Conservation (phyloP, 2,113 vertebrate species). For the Thymallus thymallus region DNA sequence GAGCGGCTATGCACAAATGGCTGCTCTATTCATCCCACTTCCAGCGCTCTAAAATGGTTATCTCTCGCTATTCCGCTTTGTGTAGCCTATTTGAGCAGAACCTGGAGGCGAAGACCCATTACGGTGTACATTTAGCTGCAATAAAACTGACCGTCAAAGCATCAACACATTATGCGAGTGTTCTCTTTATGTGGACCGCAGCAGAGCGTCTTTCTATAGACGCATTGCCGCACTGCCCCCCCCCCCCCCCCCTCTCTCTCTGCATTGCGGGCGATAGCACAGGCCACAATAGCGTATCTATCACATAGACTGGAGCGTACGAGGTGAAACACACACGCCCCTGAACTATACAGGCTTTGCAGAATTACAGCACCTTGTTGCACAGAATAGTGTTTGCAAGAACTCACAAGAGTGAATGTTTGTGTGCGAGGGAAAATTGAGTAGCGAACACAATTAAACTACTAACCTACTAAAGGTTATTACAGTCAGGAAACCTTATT, state of each 20-base stretch:
- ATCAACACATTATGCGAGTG: neutral
- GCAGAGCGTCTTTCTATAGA: slow-evolving; percentile 41
- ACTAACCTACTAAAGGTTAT: neutral
- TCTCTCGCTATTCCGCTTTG: too few species aligned
- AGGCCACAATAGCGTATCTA: slow-evolving; percentile 11
- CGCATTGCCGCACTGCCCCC: slow-evolving; percentile 70
- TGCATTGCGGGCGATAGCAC: too few species aligned
- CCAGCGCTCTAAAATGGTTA: too few species aligned
- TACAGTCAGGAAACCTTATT: neutral
- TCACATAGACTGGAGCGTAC: slow-evolving; percentile 57
- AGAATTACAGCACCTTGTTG: neutral
- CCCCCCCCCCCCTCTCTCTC: too few species aligned
- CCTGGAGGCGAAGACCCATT: too few species aligned
- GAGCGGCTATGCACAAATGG: too few species aligned
- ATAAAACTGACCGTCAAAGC: too few species aligned
- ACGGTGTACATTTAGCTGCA: neutral
- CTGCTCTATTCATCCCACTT: too few species aligned
- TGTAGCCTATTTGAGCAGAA: too few species aligned
- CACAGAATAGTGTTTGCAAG: neutral
- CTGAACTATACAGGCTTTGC: neutral
- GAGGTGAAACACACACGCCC: slow-evolving; percentile 41
- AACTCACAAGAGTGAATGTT: neutral
- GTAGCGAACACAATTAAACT: neutral
- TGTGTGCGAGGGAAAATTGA: neutral
- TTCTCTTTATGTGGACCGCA: neutral